Base-by-base conservation (phyloP, 35 echinoderm and acorn worm genomes). In the Stichopus chloronotus region DNA sequence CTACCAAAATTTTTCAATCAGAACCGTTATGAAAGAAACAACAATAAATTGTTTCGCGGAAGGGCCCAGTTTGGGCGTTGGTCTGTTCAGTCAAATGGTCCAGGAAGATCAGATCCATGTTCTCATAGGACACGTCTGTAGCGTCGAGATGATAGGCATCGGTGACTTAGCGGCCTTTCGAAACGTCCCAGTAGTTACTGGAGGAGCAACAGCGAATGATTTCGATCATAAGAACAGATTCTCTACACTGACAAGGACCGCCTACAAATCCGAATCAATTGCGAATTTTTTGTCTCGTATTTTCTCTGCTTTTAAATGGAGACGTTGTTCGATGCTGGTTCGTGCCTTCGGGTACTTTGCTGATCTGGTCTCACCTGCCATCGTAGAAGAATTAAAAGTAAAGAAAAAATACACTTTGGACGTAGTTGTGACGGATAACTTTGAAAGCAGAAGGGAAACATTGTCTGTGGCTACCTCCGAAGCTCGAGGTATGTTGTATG, bases 321-420 rank as follows among this genome's bases (percentile, higher is more conserved):
- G 22, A 85, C 12, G 57, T 22, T 85, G 82, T 55, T 30, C 80
- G 5, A 57, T 83, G 9, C 5, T 83, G 5, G 6, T 56, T 17
- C 4, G 52, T 5, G 17, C 52, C 80, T 5, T 0, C 55, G 80
- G 55, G 13, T 53, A 56, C 7, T 55, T 83, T 52, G 59, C 8
- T 74, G 14, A 0, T 16, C 8, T 83, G 80, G 52, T 83, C 56
- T 83, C 52, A 11, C 16, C 52, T 57, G 43, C 80, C 20, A 57
- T 83, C 17, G 1, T 83, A 17, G 52, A 55, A 5, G 80, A 54
- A 17, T 74, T 74, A 20, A 14, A n/a, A 74, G 69, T 74, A 21
- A 58, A 20, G 4, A 57, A 58, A 85, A 85, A 85, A 11, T 85
- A 58, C 19, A 85, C 82, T 58, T 17, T 85, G n/a, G 58, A 85